Evolutionary conservation across 2,113 vertebrate genomes (phyloP), one percentile per base, ranked within the genome.

Genomic region (Sylvietta virens): DNA sequence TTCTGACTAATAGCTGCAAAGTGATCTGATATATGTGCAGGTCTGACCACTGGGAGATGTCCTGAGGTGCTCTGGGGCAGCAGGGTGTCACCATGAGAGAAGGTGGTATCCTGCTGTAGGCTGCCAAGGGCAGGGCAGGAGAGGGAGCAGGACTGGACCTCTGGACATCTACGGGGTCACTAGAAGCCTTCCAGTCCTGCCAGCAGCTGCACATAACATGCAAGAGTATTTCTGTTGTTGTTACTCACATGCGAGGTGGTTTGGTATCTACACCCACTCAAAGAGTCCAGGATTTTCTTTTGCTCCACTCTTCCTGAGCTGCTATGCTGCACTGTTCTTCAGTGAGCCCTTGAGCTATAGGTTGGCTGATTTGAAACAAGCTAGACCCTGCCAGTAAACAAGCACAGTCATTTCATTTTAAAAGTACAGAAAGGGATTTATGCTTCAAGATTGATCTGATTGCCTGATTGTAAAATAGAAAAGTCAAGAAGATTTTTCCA

Each of bases 241-340:
- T 31, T 48, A 66, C 50, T 78, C 17, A 7, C 31, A 33, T 26
- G 24, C 0, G 0, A 62, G 39, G 18, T n/a, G 13, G 3, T n/a
- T 72, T 79, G 28, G 3, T 35, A 8, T 31, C 54, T 54, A 37
- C 21, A 57, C 4, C 6, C 81, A 44, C 27, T 44, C 20, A 78
- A 86, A 60, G 69, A 51, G 21, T 30, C 6, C 48, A 58, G 13
- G 23, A 26, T 7, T 16, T 35, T 76, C 19, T 71, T 53, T 70
- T 60, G 5, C 39, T 53, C 6, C 10, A 26, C 11, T 10, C 9
- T 65, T 81, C 31, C 66, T 45, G 19, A 74, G 31, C 18, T 80
- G 14, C 67, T 73, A 64, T 58, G 26, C 35, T 91, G 44, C 15
- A 1, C 13, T 45, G 37, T 11, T 81, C 16, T n/a, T 45, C n/a